Evolutionary conservation across 1,140 invertebrate genomes (phyloP), one percentile per base, ranked within the genome.

Genomic region (Drosophila novamexicana): DNA sequence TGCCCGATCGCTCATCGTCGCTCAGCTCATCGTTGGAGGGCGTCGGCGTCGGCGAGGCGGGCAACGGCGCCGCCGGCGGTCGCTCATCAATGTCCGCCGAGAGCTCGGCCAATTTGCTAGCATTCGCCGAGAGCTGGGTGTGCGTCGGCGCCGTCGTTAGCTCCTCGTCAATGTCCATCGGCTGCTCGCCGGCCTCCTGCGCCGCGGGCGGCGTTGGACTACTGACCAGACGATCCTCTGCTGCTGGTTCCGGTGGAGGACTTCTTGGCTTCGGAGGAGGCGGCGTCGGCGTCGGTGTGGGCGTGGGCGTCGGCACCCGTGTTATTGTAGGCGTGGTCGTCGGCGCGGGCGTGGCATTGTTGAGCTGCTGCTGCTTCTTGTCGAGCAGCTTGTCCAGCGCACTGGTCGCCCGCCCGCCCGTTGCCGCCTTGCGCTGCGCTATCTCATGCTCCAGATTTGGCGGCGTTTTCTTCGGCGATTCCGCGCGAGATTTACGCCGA

Each of bases 81-180:
- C 85, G 79, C 22, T 91, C 90, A 47, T 91, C 90, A 7, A 84
- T 76, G 47, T 91, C 86, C 9, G 79, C 82, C 7, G 76, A 68
- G 7, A 89, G 76, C 7, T 88, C 83, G 0, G 84, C 79, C 56
- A 88, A n/a, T 34, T 88, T 88, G 49, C 77, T 89, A 12, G 76
- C 84, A 12, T 44, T 81, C 1, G 75, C 71, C 9, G 84, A 90
- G 5, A 90, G 52, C n/a, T 81, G 88, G 0, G 83, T 91, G 9
- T 91, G 85, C 4, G 85, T 91, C 1, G 83, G 90, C 16, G 84
- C 90, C 7, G 91, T 85, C 6, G 90, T 91, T 12, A 91, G 58
- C 45, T 91, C 90, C 53, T 91, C 90, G 50, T 91, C 91, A 36
- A 91, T 91, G 42, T 92, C 91, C 88, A 91, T 92, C 7, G 91